A percentile compares a stretch with the other conserved stretches of the same genome.
phyloP scores from a whole-genome alignment of 2,113 vertebrate genomes.

The Neodontobutis hainanensis region DNA sequence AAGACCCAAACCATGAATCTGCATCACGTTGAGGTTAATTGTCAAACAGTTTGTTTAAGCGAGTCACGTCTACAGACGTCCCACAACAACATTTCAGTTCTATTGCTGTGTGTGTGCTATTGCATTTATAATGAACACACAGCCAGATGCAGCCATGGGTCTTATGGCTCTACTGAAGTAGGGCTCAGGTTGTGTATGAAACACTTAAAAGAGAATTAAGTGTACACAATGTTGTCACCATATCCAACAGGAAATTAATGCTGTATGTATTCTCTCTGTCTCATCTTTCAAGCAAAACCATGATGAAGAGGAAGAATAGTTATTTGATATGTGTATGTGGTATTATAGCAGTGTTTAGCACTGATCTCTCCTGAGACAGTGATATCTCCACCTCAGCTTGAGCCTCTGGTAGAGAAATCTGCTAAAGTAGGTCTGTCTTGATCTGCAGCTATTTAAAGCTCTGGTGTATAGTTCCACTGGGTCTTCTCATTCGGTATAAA shows the following conservation, averaged over 20 bases:
- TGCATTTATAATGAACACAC: conserved; percentile 14
- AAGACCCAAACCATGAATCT: not conserved
- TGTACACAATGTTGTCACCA: not conserved
- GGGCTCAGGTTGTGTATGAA: conserved; percentile 23
- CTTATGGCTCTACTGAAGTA: conserved; percentile 41
- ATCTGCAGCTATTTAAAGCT: conserved; percentile 69
- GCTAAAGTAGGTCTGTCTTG: conserved; percentile 64
- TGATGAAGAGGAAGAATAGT: not conserved
- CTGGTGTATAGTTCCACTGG: conserved; percentile 46
- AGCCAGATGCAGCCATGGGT: conserved; percentile 21
- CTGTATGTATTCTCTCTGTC: not conserved
- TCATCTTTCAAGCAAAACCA: not conserved
- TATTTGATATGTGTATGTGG: not conserved
- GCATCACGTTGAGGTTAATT: conserved; percentile 7
- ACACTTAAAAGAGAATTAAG: conserved; percentile 5
- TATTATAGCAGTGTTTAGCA: conserved; percentile 22
- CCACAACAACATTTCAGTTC: conserved; percentile 37
- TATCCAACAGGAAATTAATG: not conserved
- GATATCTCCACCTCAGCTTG: conserved; percentile 25
- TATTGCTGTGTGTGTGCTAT: conserved; percentile 27
- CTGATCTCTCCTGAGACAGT: conserved; percentile 12
- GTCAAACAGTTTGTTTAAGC: conserved; percentile 19
- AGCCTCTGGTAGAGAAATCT: conserved; percentile 25
- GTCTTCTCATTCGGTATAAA: conserved; percentile 46
- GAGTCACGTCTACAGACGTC: conserved; percentile 19